Base-by-base conservation (phyloP, 1,140 invertebrate genomes). In the Papilio machaon region DNA sequence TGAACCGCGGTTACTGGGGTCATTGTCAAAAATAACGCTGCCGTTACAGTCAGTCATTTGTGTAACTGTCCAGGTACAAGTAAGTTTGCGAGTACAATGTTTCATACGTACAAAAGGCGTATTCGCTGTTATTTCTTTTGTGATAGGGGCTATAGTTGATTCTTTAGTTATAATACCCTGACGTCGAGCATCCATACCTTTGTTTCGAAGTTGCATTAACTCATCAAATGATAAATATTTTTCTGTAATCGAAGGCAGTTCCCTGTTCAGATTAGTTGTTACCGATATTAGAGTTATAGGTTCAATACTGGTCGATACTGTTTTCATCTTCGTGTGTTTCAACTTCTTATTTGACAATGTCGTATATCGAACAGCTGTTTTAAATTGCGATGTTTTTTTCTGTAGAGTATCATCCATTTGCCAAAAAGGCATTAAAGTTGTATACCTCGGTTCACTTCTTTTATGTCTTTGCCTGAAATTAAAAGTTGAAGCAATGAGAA, bases 161-260 rank as follows among this genome's bases (percentile, higher is more conserved):
- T 30, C 58, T 82, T 77, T 82, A 74, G 77, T 82, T 60, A 80
- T 82, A 38, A 83, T 84, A 54, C 80, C 64, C 5, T 74, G 47
- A 19, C 91, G 86, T 73, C 89, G 83, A 60, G 83, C 82, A 83
- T 82, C 81, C 10, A 81, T 82, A 60, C 49, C 82, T 64, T 85
- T 77, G 77, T 82, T 94, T 83, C 91, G 87, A 10, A 94, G 83
- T 84, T 89, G 88, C 87, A 94, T 90, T 80, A 94, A 83, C 83
- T 94, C 93, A 49, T 94, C 91, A 87, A 94, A 94, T 7, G 93
- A 94, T 84, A 94, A 89, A 88, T 92, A 94, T 81, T 91, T 94
- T 86, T 94, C 93, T 15, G 91, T 92, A 17, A 79, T 49, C 5
- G 43, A 8, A 87, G 23, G 46, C 47, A 82, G 64, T 87, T 86